Conservation (phyloP, 1,140 invertebrate genomes). For the Drosophila trapezifrons region DNA sequence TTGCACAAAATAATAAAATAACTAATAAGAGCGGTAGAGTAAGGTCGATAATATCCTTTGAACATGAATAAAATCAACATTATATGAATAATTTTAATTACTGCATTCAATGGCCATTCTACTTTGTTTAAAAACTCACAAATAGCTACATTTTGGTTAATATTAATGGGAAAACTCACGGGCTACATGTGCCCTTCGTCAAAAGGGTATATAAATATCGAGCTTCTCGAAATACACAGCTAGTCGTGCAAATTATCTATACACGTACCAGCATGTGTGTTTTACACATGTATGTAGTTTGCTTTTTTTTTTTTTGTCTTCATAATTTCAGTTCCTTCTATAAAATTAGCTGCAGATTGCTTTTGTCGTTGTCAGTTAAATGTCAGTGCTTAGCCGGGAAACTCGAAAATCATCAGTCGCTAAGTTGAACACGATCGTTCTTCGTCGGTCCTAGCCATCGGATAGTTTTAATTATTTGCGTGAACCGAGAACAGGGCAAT, state of each 20-base stretch:
- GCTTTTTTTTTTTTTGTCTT: conserved; percentile 35
- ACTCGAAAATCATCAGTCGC: conserved; percentile 49
- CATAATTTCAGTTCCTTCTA: conserved; percentile 53
- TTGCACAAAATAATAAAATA: conserved; percentile 1
- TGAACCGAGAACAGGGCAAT: background rate
- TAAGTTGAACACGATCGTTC: conserved; percentile 15
- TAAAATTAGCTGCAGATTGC: conserved; percentile 43
- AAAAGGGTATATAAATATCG: conserved; percentile 48
- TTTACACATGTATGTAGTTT: conserved; percentile 29
- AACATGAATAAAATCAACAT: background rate
- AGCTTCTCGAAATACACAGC: conserved; percentile 31
- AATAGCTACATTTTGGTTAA: background rate
- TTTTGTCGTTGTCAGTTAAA: conserved; percentile 69
- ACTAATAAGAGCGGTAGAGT: background rate
- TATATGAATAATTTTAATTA: background rate
- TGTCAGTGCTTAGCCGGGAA: conserved; percentile 50
- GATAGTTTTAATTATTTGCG: background rate
- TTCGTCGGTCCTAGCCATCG: background rate
- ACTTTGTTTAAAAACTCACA: background rate
- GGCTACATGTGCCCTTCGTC: conserved; percentile 1
- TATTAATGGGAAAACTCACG: too few relatives aligned
- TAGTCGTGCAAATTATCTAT: conserved; percentile 55
- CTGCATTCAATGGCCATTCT: background rate
- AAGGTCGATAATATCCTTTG: background rate
- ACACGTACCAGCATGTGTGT: conserved; percentile 39